These are phyloP conservation scores for Mareca strepera DNA, from an alignment of 2,797 vertebrate species.

Conservation along the genomic window DNA sequence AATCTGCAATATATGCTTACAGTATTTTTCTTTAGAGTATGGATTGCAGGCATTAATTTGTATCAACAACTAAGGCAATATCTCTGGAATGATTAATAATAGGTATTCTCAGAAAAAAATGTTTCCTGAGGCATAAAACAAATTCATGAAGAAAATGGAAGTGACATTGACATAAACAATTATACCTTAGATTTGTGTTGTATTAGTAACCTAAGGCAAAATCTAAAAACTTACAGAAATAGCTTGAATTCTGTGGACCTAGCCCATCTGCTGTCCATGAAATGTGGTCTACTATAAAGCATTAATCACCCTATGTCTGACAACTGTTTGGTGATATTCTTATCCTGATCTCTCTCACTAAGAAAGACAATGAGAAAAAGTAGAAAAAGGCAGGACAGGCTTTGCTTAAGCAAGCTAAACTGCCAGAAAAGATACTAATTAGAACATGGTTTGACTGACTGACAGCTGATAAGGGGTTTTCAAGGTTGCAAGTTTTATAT, in stretches of 20 bases:
- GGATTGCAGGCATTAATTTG: slow-evolving; percentile 8
- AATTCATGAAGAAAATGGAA: slow-evolving; percentile 22
- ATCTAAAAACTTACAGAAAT: not conserved
- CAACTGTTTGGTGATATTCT: not conserved
- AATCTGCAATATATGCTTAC: not conserved
- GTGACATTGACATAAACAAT: slow-evolving; percentile 51
- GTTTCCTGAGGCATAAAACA: not conserved
- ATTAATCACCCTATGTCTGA: not conserved
- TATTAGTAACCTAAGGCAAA: slow-evolving; percentile 36
- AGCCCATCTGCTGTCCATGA: not conserved
- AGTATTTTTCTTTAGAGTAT: not conserved
- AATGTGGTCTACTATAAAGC: not conserved
- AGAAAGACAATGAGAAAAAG: not conserved
- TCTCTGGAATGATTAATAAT: slow-evolving; percentile 38
- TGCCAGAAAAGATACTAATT: not conserved
- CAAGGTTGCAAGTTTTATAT: not conserved
- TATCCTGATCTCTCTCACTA: not conserved
- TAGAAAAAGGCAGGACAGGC: not conserved
- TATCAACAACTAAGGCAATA: not conserved
- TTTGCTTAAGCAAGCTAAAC: not conserved
- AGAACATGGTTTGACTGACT: not conserved
- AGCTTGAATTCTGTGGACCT: not conserved
- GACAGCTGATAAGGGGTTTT: not conserved
- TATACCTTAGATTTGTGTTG: slow-evolving; percentile 25
- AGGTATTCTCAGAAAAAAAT: not conserved